A percentile compares a stretch with the other conserved stretches of the same genome.
Evolutionary conservation across 2,113 vertebrate species (phyloP).

Genomic region (Thermophis baileyi): DNA sequence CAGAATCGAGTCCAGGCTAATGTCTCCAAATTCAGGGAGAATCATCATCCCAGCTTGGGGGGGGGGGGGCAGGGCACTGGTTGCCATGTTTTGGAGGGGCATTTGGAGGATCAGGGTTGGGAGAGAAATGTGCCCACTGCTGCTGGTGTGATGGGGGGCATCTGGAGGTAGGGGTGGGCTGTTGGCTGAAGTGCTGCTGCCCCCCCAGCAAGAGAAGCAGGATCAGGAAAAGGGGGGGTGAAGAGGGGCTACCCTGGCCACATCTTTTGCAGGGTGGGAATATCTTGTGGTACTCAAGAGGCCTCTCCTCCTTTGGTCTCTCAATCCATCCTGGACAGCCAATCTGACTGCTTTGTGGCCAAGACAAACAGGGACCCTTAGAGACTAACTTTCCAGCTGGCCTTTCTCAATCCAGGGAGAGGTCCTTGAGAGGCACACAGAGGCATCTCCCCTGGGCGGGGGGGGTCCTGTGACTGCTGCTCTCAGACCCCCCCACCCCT

Average conservation of each 20-base stretch:
- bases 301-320: no score
- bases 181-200: not conserved
- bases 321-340: not conserved
- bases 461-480: not conserved
- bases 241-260: not conserved
- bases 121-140: not conserved
- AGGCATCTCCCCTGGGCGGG: not conserved
- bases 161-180: not conserved
- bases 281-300: not conserved
- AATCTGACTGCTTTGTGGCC: not conserved
- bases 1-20: not conserved
- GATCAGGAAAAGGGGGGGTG: not conserved
- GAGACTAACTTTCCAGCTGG: not conserved
- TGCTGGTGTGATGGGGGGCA: not conserved
- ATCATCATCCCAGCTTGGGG: not conserved
- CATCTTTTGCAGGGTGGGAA: not conserved
- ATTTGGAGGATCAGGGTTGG: not conserved
- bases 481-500: not conserved
- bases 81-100: not conserved
- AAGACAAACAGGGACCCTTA: not conserved
- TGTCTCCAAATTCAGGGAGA: not conserved
- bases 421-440: not conserved
- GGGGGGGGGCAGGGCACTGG: not conserved
- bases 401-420: not conserved
- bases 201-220: not conserved